phyloP scores from a whole-genome alignment of 2,797 vertebrate species.

The Limosa lapponica region DNA sequence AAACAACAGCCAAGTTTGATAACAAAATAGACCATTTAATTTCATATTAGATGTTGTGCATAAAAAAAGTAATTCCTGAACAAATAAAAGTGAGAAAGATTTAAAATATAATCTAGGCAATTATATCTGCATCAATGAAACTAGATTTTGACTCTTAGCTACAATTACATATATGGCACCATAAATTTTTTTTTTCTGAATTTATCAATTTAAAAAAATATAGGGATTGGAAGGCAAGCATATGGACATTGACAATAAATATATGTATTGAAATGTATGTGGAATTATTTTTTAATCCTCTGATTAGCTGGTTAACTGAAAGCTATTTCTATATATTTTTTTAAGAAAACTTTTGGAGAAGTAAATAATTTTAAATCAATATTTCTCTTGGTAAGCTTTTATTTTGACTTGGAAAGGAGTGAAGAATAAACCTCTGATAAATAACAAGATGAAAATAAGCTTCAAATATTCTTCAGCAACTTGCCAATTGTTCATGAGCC shows the following conservation, averaged over 20 bases:
- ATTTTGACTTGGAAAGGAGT: neutral
- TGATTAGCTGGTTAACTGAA: neutral
- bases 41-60: neutral
- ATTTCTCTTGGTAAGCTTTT: neutral
- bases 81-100: neutral
- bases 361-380: neutral
- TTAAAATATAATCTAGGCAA: neutral
- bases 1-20: neutral
- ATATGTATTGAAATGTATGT: neutral
- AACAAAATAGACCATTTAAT: neutral
- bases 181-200: neutral
- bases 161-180: neutral
- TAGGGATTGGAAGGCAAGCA: neutral
- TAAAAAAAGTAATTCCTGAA: neutral
- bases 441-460: neutral
- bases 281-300: neutral
- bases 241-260: neutral
- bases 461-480: neutral
- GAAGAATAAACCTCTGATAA: neutral
- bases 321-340: neutral
- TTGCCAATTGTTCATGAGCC: neutral
- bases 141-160: neutral
- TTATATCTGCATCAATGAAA: neutral
- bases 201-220: neutral
- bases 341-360: neutral